phyloP scores from a whole-genome alignment of 2,888 invertebrate species.

The Zhuqinia jingwanae region DNA sequence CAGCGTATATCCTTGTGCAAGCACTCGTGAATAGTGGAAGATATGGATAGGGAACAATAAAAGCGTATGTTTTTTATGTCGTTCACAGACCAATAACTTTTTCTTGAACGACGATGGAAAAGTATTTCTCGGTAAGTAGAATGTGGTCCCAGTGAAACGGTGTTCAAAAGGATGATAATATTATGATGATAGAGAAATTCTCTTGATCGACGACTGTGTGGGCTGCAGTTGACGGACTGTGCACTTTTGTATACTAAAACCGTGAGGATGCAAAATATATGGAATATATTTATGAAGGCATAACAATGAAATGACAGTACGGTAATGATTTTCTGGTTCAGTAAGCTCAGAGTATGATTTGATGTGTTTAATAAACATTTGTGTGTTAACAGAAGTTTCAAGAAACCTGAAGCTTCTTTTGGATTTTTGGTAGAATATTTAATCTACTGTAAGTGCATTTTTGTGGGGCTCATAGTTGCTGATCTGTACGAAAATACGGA shows the following conservation, averaged over 20 bases:
- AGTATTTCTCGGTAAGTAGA: conserved; percentile 79
- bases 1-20: background rate
- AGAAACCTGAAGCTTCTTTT: too few species aligned
- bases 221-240: background rate
- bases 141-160: background rate
- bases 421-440: too few species aligned
- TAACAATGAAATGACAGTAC: too few species aligned
- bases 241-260: too few species aligned
- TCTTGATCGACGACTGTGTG: background rate
- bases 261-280: too few species aligned
- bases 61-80: conserved; percentile 54
- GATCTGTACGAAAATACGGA: too few species aligned
- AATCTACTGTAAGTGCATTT: too few species aligned
- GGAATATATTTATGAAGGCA: too few species aligned
- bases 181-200: background rate
- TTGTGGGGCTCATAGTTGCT: too few species aligned
- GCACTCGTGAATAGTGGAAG: background rate
- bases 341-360: too few species aligned
- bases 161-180: background rate
- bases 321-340: too few species aligned
- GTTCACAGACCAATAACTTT: conserved; percentile 24
- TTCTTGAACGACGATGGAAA: background rate
- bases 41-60: conserved; percentile 30
- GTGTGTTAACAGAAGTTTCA: too few species aligned
- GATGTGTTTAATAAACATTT: background rate